phyloP scores from a whole-genome alignment of 2,797 vertebrate genomes.

The Alcedo atthis region DNA sequence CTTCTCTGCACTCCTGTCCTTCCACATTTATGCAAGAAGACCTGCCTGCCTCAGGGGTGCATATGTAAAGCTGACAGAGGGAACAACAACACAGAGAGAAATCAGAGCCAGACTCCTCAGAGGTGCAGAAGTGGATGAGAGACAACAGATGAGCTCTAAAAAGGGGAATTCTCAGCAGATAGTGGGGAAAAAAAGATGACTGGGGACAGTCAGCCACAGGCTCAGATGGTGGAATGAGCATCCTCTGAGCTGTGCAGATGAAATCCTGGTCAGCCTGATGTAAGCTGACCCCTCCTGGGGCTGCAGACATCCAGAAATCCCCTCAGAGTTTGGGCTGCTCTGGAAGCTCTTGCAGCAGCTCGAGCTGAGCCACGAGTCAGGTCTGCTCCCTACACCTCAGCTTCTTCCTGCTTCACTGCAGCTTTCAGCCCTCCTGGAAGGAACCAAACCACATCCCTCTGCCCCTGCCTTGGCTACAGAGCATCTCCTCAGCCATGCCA shows the following conservation, averaged over 20 bases:
- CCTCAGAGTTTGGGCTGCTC: rapidly evolving
- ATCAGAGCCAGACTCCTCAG: neutral
- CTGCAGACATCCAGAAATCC: neutral
- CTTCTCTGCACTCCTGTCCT: conserved; percentile 34
- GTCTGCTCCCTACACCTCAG: neutral
- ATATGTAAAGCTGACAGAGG: conserved; percentile 1
- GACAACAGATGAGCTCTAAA: neutral
- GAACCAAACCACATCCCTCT: rapidly evolving
- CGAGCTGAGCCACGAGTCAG: neutral
- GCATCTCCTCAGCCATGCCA: neutral
- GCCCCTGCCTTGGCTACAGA: neutral
- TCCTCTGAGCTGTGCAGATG: neutral
- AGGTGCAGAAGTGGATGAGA: neutral
- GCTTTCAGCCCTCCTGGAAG: neutral
- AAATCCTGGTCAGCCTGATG: neutral
- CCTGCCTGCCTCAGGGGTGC: conserved; percentile 35
- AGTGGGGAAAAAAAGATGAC: neutral
- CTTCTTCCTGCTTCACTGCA: neutral
- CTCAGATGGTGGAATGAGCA: neutral
- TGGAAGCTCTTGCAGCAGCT: neutral
- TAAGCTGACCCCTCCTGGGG: neutral
- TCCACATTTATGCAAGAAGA: neutral
- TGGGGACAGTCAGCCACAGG: neutral
- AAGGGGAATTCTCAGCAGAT: neutral
- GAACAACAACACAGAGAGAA: neutral